Base-by-base conservation (phyloP, 2,797 vertebrate genomes). In the Synanceia verrucosa region DNA sequence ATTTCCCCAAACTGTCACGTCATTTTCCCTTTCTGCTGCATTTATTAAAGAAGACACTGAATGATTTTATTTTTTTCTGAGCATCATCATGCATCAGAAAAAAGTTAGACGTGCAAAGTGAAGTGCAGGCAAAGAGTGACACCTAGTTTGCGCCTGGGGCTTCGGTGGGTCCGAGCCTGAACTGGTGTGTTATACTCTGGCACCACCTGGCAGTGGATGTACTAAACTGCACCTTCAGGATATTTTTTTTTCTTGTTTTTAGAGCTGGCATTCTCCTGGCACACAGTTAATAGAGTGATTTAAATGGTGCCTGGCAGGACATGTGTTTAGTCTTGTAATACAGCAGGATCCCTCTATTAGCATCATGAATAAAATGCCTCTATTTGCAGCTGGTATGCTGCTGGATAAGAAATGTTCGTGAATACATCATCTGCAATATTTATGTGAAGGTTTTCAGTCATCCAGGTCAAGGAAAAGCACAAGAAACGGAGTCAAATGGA, bases 71-170 rank as follows among this genome's bases (percentile, higher is more conserved):
- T n/a, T n/a, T n/a, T 53, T 10, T n/a, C 39, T 43, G 39, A 18
- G 18, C 10, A 43, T 46, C 4, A 1, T 24, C 9, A 16, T 39
- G 18, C 43, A 26, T 46, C 6, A 12, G 14, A 43, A 16, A 29
- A 43, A n/a, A 4, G 19, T 7, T 13, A 14, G 5, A 34, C 31
- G 10, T 12, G 3, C 8, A 39, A 48, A 26, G 19, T 9, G 8
- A 12, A 66, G 18, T 1, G 4, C 7, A 11, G 43, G 29, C 31
- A 61, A 39, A 79, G 48, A 76, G 73, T 73, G 86, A 55, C 88
- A 74, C 78, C 87, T 86, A 43, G 66, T 36, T 52, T 29, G 68
- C 19, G 4, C 3, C 9, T 2, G 7, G 23, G 3, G 31, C 14
- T 0, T 9, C 29, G 0, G 28, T 1, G 12, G 36, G 0, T 9